phyloP scores from a whole-genome alignment of 2,888 invertebrate genomes.

The Papilio gigon region DNA sequence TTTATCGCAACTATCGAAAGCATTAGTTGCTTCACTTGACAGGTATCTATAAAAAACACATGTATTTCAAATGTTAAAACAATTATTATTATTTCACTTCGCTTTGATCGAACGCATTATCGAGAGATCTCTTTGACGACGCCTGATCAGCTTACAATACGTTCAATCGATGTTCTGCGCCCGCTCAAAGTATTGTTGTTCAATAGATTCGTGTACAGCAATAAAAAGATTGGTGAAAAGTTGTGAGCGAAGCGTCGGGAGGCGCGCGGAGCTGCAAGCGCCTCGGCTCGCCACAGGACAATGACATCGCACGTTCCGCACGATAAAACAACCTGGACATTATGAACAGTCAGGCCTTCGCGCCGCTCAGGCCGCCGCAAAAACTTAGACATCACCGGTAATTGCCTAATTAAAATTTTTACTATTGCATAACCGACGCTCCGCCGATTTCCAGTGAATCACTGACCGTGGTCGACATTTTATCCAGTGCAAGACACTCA shows the following conservation, averaged over 20 bases:
- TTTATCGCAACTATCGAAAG: constrained; percentile 12
- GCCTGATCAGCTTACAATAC: neutral
- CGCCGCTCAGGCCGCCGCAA: constrained; percentile 55
- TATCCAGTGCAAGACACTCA: neutral
- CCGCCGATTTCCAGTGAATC: constrained; percentile 54
- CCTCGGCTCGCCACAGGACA: constrained; percentile 71
- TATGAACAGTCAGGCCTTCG: constrained; percentile 67
- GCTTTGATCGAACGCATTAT: constrained; percentile 4
- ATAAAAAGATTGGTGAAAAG: constrained; percentile 35
- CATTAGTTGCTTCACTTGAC: constrained; percentile 14
- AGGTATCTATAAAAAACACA: constrained; percentile 16
- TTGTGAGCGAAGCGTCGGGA: constrained; percentile 22
- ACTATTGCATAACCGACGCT: constrained; percentile 60
- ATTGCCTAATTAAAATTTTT: constrained; percentile 65
- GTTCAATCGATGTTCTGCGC: constrained; percentile 2
- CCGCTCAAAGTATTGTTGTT: constrained; percentile 26
- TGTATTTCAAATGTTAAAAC: constrained; percentile 13
- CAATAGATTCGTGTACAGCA: constrained; percentile 25
- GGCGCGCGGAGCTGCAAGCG: constrained; percentile 48
- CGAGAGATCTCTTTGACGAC: constrained; percentile 5
- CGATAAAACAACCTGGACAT: constrained; percentile 78
- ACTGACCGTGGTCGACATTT: constrained; percentile 40
- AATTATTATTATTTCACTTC: constrained; percentile 15
- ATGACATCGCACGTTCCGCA: constrained; percentile 81
- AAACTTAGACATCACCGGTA: constrained; percentile 64